These are phyloP conservation scores for Apteryx mantelli DNA, from an alignment of 2,113 vertebrate genomes.

Conservation along the genomic window DNA sequence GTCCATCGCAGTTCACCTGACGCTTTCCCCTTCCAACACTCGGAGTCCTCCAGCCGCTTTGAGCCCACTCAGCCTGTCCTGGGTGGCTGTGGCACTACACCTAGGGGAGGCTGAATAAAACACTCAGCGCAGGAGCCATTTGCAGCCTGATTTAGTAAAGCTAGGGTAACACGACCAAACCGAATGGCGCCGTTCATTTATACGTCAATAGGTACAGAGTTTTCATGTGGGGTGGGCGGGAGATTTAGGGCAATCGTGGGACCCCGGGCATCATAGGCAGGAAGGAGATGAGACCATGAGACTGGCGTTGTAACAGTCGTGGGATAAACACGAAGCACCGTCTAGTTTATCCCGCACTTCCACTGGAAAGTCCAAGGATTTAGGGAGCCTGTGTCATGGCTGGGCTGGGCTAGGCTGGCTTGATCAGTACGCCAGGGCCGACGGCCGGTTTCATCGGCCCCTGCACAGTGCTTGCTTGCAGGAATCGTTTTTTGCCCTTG, in stretches of 20 bases:
- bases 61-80: not conserved
- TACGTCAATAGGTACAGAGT: not conserved
- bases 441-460: not conserved
- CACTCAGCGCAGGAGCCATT: not conserved
- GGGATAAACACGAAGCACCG: not conserved
- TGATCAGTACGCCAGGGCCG: not conserved
- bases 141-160: not conserved
- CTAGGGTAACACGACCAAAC: not conserved
- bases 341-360: not conserved
- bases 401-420: not conserved
- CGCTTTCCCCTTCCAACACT: not conserved
- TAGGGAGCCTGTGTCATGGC: not conserved
- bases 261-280: not conserved
- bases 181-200: not conserved
- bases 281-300: fast-evolving
- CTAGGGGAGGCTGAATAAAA: not conserved
- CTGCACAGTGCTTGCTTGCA: fast-evolving
- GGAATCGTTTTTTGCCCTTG: not conserved
- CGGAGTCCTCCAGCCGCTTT: not conserved
- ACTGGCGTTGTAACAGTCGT: not conserved
- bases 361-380: not conserved
- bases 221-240: not conserved
- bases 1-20: not conserved
- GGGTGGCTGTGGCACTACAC: fast-evolving
- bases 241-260: not conserved